Percentiles rank a stretch among this genome's conserved stretches.
These are phyloP conservation scores for Acleris laterana DNA, from an alignment of 2,888 invertebrate species.

Conservation along the genomic window DNA sequence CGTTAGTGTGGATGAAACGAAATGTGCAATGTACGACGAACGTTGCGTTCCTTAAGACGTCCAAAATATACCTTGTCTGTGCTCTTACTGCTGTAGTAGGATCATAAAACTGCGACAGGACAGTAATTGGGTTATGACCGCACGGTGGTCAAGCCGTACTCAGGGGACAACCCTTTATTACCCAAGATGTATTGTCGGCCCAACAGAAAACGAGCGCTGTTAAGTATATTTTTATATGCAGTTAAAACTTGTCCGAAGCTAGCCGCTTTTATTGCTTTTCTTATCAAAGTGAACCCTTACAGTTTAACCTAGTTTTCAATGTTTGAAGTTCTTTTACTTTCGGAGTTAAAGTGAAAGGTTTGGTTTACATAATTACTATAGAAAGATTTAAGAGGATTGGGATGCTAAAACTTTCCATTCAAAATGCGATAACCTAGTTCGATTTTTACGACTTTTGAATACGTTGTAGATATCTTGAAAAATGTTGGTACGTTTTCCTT, in stretches of 20 bases:
- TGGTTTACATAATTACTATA: too few species aligned
- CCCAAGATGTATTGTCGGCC: constrained; percentile 50
- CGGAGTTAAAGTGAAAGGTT: too few species aligned
- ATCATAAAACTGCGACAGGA: constrained; percentile 65
- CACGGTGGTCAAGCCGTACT: constrained; percentile 49
- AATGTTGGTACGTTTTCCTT: too few species aligned
- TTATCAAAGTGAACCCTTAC: not conserved
- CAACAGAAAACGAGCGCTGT: constrained; percentile 14
- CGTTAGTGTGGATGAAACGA: too few species aligned
- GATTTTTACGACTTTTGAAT: too few species aligned
- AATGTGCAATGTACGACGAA: not conserved
- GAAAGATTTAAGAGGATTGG: too few species aligned
- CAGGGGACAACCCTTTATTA: constrained; percentile 56
- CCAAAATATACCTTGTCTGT: not conserved
- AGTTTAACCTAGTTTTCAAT: not conserved
- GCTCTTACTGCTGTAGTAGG: constrained; percentile 32
- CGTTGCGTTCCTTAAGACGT: not conserved
- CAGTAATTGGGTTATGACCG: constrained; percentile 70
- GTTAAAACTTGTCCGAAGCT: constrained; percentile 24
- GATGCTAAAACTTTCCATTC: too few species aligned
- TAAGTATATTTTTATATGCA: constrained; percentile 11
- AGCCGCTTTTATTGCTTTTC: constrained; percentile 14
- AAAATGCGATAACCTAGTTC: too few species aligned
- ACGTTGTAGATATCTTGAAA: too few species aligned
- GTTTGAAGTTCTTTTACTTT: too few species aligned